Evolutionary conservation across 2,797 vertebrate genomes (phyloP), one percentile per base, ranked within the genome.

Genomic region (Lutjanus argentimaculatus): DNA sequence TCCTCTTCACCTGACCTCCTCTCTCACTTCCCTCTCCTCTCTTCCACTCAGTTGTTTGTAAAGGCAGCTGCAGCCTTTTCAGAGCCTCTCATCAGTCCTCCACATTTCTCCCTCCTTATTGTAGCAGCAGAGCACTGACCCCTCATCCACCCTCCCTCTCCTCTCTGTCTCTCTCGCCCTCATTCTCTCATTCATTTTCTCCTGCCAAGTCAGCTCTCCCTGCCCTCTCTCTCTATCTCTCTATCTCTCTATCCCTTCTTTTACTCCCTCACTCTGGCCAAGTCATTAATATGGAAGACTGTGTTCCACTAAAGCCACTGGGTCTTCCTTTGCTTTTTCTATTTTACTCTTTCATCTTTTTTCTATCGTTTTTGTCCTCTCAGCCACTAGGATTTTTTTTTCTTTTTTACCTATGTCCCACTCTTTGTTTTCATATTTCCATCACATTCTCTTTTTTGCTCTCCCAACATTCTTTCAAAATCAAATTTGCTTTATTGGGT

Each of bases 171-270:
- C 79, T 43, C 68, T 79, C 62, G 9, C 76, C 71, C 88, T 86
- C 72, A 62, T 89, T 82, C 80, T 75, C 81, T 77, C 78, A 72
- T 92, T 91, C 77, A 85, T 88, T 92, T 89, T 75, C 85, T 88
- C 84, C 81, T 90, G 90, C 91, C 90, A 88, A 86, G 79, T 88
- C 86, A 80, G 79, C 80, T 77, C 67, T 72, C 51, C 15, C 63
- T 64, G 53, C 66, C n/a, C 46, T 12, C 72, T 45, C 43, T 71
- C 67, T 42, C 69, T 75, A 61, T 68, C 66, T 59, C 59, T 76
- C 70, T 51, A 46, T 13, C n/a, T 13, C n/a, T 65, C 52, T 56
- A 71, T 72, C 65, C n/a, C 7, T 40, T 67, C 61, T 83, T 80
- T 79, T 62, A 49, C 80, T 79, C 74, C 81, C 71, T 55, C 46